phyloP scores from a whole-genome alignment of 2,888 invertebrate genomes.

The Folsomia manolachei region DNA sequence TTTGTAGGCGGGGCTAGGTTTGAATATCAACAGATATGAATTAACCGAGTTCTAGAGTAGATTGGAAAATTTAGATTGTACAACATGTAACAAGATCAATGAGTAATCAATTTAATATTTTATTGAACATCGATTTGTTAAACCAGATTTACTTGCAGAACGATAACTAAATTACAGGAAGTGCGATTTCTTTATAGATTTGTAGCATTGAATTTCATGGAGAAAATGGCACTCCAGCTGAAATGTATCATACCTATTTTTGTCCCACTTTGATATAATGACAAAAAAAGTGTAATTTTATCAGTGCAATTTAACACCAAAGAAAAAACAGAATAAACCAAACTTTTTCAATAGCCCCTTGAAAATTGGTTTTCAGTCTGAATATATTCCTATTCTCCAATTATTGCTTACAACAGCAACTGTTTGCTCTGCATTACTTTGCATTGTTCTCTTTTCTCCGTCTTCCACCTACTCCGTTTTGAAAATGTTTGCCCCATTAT shows the following conservation, averaged over 20 bases:
- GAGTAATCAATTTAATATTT: no score
- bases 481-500: neutral
- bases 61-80: no score
- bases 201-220: no score
- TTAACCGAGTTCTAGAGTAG: no score
- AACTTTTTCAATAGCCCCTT: neutral
- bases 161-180: no score
- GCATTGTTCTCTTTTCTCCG: neutral
- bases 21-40: no score
- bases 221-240: no score
- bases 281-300: constrained; percentile 2
- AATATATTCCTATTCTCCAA: neutral
- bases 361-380: neutral
- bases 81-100: no score
- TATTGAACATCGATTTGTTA: no score
- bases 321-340: neutral
- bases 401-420: neutral
- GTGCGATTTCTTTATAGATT: no score
- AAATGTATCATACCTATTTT: neutral
- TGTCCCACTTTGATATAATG: neutral
- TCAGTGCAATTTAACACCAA: neutral
- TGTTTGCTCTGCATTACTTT: neutral
- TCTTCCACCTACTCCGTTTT: neutral
- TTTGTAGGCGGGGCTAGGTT: no score
- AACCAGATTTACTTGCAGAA: no score